Percentiles rank a stretch among this genome's conserved stretches.
Evolutionary conservation across 2,113 vertebrate species (phyloP).

Genomic region (Melospiza georgiana): DNA sequence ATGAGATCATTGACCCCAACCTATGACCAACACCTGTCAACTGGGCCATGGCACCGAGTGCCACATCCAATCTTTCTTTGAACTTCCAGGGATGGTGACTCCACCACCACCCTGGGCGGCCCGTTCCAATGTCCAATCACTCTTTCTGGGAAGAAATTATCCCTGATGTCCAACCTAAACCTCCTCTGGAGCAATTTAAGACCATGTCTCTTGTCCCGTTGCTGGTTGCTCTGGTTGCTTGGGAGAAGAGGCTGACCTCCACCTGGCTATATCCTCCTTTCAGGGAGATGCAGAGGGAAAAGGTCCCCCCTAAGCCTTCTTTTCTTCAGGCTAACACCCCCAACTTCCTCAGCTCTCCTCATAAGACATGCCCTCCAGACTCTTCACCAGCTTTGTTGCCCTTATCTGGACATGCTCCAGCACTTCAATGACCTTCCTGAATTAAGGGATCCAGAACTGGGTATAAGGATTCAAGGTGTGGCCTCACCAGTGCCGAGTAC

Average conservation of each 20-base stretch:
- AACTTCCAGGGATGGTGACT: background rate
- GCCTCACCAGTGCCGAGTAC: fast-evolving
- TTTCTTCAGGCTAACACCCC: background rate
- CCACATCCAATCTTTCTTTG: fast-evolving
- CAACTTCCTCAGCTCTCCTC: background rate
- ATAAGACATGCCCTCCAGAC: background rate
- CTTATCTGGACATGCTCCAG: background rate
- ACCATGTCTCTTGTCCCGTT: background rate
- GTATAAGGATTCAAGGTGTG: background rate
- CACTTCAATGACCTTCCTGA: background rate
- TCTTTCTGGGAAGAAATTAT: background rate
- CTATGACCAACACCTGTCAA: background rate
- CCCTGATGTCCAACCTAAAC: background rate
- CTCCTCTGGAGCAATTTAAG: background rate
- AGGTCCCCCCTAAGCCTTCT: background rate
- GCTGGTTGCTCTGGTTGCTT: background rate
- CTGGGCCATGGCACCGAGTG: background rate
- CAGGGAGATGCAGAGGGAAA: background rate
- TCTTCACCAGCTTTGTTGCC: background rate
- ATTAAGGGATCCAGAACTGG: background rate
- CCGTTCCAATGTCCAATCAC: background rate
- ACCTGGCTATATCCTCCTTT: background rate
- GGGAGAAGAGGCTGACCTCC: fast-evolving
- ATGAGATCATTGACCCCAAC: background rate
- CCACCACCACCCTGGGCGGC: background rate